Conservation (phyloP, 2,888 invertebrate species). For the Peribatodes rhomboidaria region DNA sequence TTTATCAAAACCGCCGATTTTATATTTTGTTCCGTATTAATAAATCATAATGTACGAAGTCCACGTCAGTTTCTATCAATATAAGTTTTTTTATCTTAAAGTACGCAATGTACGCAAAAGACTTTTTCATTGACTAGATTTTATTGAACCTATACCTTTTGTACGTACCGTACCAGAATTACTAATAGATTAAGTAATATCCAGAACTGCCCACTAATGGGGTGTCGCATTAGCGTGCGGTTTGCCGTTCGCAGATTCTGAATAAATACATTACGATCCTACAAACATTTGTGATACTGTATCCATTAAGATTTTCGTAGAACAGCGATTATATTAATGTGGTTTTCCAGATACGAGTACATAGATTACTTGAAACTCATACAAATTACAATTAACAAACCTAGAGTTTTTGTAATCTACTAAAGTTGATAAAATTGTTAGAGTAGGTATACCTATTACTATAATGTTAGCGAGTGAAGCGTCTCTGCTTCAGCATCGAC, state of each 20-base stretch:
- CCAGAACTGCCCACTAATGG: slow-evolving; percentile 27
- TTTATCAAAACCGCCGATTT: too few relatives aligned
- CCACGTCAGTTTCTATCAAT: too few relatives aligned
- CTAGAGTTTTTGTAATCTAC: too few relatives aligned
- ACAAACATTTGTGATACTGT: slow-evolving; percentile 9
- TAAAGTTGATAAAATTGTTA: too few relatives aligned
- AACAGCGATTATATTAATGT: background rate
- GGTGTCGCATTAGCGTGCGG: slow-evolving; percentile 35
- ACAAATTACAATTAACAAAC: too few relatives aligned
- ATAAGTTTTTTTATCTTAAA: background rate
- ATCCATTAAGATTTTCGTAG: slow-evolving; percentile 2
- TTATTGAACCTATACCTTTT: background rate
- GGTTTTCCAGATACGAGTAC: too few relatives aligned
- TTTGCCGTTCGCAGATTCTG: slow-evolving; percentile 23
- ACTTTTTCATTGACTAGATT: background rate
- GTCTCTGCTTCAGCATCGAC: too few relatives aligned
- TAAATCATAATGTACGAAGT: too few relatives aligned
- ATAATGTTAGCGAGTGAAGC: too few relatives aligned
- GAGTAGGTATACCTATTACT: too few relatives aligned
- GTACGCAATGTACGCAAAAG: background rate
- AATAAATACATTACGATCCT: slow-evolving; percentile 32
- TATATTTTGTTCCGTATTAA: too few relatives aligned
- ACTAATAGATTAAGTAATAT: slow-evolving; percentile 17
- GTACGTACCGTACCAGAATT: background rate
- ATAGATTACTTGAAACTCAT: too few relatives aligned